These are phyloP conservation scores for Mareca strepera DNA, from an alignment of 2,797 vertebrate genomes.

Conservation along the genomic window DNA sequence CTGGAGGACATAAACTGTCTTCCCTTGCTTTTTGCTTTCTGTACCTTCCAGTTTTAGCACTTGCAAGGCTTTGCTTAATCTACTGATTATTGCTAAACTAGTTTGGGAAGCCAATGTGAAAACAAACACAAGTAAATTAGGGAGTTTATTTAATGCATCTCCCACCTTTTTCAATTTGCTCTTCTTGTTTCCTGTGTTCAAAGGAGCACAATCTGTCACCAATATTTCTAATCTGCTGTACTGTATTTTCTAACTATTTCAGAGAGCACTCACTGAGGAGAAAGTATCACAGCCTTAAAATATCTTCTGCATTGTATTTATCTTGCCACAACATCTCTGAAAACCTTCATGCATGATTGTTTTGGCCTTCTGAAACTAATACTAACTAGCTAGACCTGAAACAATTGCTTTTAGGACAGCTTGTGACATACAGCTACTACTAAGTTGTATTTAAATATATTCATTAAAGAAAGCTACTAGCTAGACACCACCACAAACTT, in stretches of 20 bases:
- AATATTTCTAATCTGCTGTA: background rate
- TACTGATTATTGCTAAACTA: background rate
- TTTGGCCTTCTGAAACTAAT: background rate
- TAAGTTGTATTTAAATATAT: background rate
- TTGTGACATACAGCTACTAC: background rate
- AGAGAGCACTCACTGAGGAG: background rate
- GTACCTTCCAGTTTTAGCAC: background rate
- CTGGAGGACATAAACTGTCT: conserved; percentile 33
- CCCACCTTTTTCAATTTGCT: background rate
- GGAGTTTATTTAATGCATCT: background rate
- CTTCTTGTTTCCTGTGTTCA: background rate
- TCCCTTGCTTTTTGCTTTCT: conserved; percentile 18
- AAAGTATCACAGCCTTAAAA: background rate
- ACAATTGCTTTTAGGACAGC: background rate
- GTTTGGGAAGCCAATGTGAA: background rate
- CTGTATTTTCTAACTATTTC: background rate
- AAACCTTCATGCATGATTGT: background rate
- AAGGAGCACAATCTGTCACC: background rate
- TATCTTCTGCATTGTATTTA: background rate
- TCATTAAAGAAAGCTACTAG: background rate
- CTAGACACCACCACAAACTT: background rate
- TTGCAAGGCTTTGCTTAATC: conserved; percentile 5
- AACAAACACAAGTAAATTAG: background rate
- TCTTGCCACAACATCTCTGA: background rate
- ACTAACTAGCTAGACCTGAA: background rate